Evolutionary conservation across 2,797 vertebrate species (phyloP).

Genomic region (Hafferia zeledoni): DNA sequence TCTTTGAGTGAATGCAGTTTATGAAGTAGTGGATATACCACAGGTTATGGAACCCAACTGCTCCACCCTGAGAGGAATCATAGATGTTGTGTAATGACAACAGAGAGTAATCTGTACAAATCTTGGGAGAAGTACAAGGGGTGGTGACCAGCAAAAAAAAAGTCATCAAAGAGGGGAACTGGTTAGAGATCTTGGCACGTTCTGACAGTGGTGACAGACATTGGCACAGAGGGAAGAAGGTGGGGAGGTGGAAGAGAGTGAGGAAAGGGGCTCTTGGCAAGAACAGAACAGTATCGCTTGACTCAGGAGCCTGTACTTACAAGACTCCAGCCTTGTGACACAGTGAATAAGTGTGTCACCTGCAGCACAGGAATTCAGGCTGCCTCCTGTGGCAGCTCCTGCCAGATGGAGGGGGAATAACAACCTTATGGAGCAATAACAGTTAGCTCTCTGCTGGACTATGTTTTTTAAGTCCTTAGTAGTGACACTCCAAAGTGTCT

Average conservation of each 20-base stretch:
- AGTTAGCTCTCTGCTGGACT: not conserved
- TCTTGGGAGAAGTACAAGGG: slow-evolving; percentile 50
- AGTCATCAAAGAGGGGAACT: slow-evolving; percentile 45
- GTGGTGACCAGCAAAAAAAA: slow-evolving; percentile 49
- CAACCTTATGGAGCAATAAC: not conserved
- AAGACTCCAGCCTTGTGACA: slow-evolving; percentile 34
- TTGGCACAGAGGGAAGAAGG: slow-evolving; percentile 37
- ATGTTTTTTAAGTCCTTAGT: not conserved
- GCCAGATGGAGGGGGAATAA: not conserved
- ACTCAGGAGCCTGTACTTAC: slow-evolving; percentile 34
- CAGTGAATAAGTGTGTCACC: not conserved
- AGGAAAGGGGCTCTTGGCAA: slow-evolving; percentile 55
- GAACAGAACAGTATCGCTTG: not conserved
- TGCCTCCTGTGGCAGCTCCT: not conserved
- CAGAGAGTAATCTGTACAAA: slow-evolving; percentile 33
- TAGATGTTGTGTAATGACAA: slow-evolving; percentile 31
- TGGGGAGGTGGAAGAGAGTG: slow-evolving; percentile 22
- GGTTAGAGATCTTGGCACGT: slow-evolving; percentile 35
- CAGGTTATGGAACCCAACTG: not conserved
- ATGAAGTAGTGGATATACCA: not conserved
- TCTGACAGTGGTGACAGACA: not conserved
- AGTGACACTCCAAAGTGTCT: not conserved
- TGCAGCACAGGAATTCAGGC: not conserved
- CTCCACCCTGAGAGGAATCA: not conserved
- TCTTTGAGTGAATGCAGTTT: not conserved